Conservation (phyloP, 2,888 invertebrate species). For the Pecten maximus region DNA sequence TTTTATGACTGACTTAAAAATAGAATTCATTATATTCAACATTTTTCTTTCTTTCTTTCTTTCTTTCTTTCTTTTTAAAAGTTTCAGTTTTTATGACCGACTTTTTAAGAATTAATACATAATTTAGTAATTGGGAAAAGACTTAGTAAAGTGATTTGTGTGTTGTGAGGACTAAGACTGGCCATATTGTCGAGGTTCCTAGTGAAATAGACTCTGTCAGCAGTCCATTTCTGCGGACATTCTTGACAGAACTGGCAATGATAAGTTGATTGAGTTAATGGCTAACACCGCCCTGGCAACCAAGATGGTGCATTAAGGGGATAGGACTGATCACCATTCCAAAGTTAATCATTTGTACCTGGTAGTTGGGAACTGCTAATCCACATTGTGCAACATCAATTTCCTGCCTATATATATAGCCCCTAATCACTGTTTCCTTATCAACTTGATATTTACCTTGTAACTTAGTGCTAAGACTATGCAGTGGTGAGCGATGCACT, state of each 20-base stretch:
- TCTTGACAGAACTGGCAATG: neutral
- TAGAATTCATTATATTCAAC: too few relatives aligned
- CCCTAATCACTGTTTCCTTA: neutral
- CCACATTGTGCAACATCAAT: neutral
- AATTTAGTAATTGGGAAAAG: neutral
- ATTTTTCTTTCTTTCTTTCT: neutral
- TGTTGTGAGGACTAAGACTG: neutral
- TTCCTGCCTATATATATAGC: neutral
- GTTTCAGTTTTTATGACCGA: too few relatives aligned
- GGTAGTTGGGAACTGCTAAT: neutral
- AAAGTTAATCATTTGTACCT: neutral
- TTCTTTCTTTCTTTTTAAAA: neutral
- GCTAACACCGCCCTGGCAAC: neutral
- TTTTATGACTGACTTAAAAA: too few relatives aligned
- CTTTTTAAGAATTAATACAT: too few relatives aligned
- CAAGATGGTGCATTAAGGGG: neutral
- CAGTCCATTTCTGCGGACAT: conserved; percentile 3
- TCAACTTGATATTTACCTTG: neutral
- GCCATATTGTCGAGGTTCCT: neutral
- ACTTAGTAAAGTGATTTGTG: neutral
- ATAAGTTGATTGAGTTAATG: conserved; percentile 8
- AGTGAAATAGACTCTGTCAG: neutral
- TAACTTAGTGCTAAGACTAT: neutral
- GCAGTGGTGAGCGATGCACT: neutral
- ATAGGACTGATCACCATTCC: neutral